phyloP scores from a whole-genome alignment of 2,888 invertebrate genomes.

The Geophilus truncorum region DNA sequence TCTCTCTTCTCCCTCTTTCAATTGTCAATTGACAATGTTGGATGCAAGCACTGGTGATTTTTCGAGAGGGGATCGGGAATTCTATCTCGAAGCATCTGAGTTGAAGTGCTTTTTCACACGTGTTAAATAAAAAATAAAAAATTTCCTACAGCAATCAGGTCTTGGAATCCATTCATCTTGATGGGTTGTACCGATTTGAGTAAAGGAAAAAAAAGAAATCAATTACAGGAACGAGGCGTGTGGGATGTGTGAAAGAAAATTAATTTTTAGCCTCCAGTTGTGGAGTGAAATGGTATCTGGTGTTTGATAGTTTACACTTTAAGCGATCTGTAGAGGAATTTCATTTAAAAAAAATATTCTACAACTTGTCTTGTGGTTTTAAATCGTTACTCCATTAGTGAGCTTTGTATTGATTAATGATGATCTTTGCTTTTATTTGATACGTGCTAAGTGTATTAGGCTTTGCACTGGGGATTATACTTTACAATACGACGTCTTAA shows the following conservation, averaged over 20 bases:
- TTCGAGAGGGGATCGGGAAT: neutral
- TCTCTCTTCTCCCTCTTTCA: neutral
- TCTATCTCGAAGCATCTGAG: neutral
- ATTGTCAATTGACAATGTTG: slow-evolving; percentile 10
- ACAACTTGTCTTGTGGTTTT: too few relatives aligned
- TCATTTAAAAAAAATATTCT: too few relatives aligned
- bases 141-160: neutral
- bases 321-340: too few relatives aligned
- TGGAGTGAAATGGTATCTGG: neutral
- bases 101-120: neutral
- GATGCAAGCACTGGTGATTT: slow-evolving; percentile 4
- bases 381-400: too few relatives aligned
- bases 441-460: too few relatives aligned
- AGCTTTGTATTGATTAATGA: too few relatives aligned
- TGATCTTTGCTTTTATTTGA: too few relatives aligned
- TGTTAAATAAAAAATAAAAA: slow-evolving; percentile 8
- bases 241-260: neutral
- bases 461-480: too few relatives aligned
- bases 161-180: neutral
- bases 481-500: too few relatives aligned
- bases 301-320: neutral
- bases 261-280: neutral
- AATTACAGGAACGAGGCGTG: neutral
- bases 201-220: neutral
- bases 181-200: slow-evolving; percentile 1